Conservation (phyloP, 2,888 invertebrate species). For the Ganaspis brasiliensis region DNA sequence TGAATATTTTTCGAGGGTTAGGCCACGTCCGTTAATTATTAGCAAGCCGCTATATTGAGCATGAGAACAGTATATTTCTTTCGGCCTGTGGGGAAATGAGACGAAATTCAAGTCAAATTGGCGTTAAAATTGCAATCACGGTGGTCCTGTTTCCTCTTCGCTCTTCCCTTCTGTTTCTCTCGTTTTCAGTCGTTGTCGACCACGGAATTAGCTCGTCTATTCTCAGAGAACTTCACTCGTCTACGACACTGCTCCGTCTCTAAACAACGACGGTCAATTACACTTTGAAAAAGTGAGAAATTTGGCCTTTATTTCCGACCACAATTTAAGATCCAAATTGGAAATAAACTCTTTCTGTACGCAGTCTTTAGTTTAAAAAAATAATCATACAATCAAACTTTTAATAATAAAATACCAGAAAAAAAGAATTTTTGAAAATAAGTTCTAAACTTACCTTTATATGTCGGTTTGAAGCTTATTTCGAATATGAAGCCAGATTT, state of each 20-base stretch:
- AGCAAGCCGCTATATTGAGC: constrained; percentile 76
- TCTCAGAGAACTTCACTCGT: constrained; percentile 71
- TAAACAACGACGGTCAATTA: neutral
- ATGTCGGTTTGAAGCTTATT: too few species aligned
- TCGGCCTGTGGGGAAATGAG: constrained; percentile 63
- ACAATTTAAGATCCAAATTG: too few species aligned
- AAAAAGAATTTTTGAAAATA: too few species aligned
- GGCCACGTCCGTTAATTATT: constrained; percentile 75
- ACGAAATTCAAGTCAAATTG: constrained; percentile 79
- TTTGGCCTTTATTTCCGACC: neutral
- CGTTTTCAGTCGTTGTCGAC: constrained; percentile 61
- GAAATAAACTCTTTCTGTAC: too few species aligned
- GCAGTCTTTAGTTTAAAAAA: too few species aligned
- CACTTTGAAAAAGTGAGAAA: constrained; percentile 8
- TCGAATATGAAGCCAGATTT: too few species aligned
- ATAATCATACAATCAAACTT: too few species aligned
- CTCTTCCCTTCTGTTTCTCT: constrained; percentile 47
- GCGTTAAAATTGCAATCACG: constrained; percentile 80
- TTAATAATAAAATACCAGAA: too few species aligned
- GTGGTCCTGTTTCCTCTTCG: constrained; percentile 73
- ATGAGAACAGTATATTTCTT: constrained; percentile 78
- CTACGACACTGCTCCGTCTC: constrained; percentile 11
- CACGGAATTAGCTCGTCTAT: constrained; percentile 80
- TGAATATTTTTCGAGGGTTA: constrained; percentile 26
- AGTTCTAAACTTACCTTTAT: too few species aligned